These are phyloP conservation scores for Carettochelys insculpta DNA, from an alignment of 2,113 vertebrate species.

Conservation along the genomic window DNA sequence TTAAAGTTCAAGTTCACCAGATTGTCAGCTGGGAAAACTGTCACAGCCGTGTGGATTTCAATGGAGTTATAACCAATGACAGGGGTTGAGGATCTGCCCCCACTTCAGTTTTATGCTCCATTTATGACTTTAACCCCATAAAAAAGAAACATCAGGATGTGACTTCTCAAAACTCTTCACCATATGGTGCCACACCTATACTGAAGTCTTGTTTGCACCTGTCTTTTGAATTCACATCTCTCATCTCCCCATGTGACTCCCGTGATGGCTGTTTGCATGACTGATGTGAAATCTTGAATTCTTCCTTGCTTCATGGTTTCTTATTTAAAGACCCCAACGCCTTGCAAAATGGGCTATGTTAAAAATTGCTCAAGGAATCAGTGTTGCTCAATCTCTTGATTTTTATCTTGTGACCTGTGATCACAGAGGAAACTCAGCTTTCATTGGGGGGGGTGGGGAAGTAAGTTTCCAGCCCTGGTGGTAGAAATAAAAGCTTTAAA, in stretches of 20 bases:
- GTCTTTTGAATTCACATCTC: neutral
- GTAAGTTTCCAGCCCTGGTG: neutral
- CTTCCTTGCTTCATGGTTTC: neutral
- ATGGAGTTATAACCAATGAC: neutral
- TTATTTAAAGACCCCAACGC: neutral
- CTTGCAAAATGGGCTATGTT: neutral
- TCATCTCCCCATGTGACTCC: neutral
- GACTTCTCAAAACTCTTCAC: neutral
- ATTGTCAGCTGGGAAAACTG: neutral
- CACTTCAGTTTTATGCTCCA: neutral
- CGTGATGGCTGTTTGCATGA: neutral
- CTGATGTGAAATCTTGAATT: neutral
- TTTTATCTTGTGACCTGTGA: neutral
- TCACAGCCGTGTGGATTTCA: rapidly evolving
- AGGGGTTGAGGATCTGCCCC: neutral
- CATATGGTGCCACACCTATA: neutral
- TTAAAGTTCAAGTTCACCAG: neutral
- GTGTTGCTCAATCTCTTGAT: neutral
- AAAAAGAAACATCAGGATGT: neutral
- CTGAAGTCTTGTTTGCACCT: neutral
- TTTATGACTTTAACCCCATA: neutral
- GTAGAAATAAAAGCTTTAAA: neutral
- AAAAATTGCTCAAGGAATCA: neutral
- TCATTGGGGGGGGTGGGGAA: neutral
- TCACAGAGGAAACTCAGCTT: rapidly evolving